Evolutionary conservation across 2,888 invertebrate species (phyloP), one percentile per base, ranked within the genome.

Genomic region (Drosophila falleni): DNA sequence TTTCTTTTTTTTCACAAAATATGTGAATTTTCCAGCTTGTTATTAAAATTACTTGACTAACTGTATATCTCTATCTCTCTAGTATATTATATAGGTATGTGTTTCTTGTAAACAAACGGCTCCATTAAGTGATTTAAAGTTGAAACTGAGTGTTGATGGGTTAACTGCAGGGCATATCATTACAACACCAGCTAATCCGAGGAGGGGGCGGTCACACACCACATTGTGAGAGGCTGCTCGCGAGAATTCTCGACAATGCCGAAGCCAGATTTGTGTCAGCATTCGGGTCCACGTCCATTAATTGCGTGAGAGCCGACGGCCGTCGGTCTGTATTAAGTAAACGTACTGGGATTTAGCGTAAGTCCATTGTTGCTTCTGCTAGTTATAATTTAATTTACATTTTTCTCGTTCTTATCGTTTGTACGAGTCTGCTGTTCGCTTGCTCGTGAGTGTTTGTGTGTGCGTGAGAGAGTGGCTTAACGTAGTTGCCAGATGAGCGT

Each of bases 101-200:
- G 37, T 39, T 72, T 65, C 81, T 73, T 80, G 81, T 78, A 78
- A 78, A 69, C 67, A 74, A 66, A 86, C 76, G 67, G 79, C 79
- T 88, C 84, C 89, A 88, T 86, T 89, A 89, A 81, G 59, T 83
- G 84, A 83, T 76, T 89, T 78, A 83, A 88, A 88, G 89, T 83
- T 83, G 81, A 69, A 79, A 74, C 67, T 72, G 72, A 56, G 76
- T 67, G 74, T 47, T 44, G 58, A 84, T 81, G 81, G 66, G 56
- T 78, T 78, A 71, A 63, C 81, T 71, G 56, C 65, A 67, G 58
- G 46, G 58, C 51, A 62, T 44, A 44, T 29, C 56, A 54, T 70
- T 87, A 84, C 75, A 78, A 64, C 81, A 64, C 61, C 65, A 71
- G 54, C 31, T 56, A 46, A 58, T 47, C 29, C 33, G 15, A 9